Evolutionary conservation across 2,113 vertebrate species (phyloP).

Genomic region (Alaudala cheleensis): DNA sequence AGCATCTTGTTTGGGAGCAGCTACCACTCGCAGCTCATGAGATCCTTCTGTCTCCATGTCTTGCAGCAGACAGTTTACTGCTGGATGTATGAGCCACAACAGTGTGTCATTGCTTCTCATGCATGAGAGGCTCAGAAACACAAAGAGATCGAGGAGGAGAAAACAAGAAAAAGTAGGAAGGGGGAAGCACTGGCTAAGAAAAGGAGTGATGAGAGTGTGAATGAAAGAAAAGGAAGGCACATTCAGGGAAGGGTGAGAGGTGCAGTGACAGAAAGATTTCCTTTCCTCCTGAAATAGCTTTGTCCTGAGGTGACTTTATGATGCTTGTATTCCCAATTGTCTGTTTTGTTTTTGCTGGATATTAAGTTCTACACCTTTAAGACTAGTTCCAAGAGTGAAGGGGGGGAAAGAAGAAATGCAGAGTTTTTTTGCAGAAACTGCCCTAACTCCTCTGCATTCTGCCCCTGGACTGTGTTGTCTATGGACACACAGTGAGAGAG

Average conservation of each 20-base stretch:
- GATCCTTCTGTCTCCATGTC: conserved; percentile 58
- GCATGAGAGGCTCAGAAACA: not conserved
- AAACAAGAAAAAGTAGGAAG: not conserved
- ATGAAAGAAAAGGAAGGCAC: not conserved
- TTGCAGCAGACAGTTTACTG: conserved; percentile 52
- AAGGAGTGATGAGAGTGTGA: not conserved
- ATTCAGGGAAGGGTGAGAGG: not conserved
- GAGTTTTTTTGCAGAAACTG: too few relatives aligned
- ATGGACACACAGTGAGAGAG: too few relatives aligned
- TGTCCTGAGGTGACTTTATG: too few relatives aligned
- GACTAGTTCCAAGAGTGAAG: too few relatives aligned
- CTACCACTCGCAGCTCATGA: conserved; percentile 61
- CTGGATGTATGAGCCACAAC: conserved; percentile 40
- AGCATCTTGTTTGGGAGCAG: conserved; percentile 45
- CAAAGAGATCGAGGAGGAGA: not conserved
- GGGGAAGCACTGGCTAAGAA: not conserved
- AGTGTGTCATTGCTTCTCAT: conserved; percentile 14
- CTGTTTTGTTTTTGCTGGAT: too few relatives aligned
- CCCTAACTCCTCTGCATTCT: too few relatives aligned
- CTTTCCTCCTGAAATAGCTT: not conserved
- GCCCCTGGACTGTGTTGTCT: too few relatives aligned
- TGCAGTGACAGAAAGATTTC: not conserved
- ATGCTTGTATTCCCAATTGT: too few relatives aligned
- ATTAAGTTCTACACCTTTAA: too few relatives aligned
- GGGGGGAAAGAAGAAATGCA: too few relatives aligned